These are phyloP conservation scores for Glyptemys insculpta DNA, from an alignment of 2,797 vertebrate species.

Conservation along the genomic window DNA sequence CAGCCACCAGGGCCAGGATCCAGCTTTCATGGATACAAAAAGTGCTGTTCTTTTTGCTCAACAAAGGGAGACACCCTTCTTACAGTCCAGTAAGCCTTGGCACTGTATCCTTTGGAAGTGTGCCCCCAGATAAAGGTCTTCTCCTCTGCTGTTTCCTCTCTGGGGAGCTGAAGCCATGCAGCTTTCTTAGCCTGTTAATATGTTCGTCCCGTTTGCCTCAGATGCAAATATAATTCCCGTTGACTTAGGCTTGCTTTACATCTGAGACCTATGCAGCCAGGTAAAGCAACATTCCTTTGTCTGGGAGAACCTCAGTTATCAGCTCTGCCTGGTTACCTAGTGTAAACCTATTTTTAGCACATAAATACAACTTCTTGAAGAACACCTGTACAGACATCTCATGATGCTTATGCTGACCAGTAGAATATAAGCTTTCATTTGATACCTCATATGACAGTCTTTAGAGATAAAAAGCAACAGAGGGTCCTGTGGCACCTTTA, in stretches of 20 bases:
- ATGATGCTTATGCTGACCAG: not conserved
- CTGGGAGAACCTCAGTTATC: not conserved
- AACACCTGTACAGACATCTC: no score
- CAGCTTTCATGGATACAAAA: not conserved
- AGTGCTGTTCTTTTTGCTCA: not conserved
- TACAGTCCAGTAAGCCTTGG: not conserved
- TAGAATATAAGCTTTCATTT: not conserved
- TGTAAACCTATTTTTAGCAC: not conserved
- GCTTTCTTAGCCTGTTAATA: not conserved
- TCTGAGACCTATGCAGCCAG: not conserved
- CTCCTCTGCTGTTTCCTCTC: not conserved
- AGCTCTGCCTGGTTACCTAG: not conserved
- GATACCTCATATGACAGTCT: not conserved
- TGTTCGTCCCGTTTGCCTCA: not conserved
- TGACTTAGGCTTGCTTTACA: not conserved
- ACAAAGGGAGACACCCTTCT: not conserved
- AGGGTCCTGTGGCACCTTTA: no score
- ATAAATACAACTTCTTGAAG: no score
- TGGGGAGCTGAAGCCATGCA: not conserved
- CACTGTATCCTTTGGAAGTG: not conserved
- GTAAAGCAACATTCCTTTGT: not conserved
- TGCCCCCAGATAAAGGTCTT: not conserved
- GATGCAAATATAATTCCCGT: not conserved
- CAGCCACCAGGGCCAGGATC: not conserved
- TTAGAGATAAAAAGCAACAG: no score